phyloP scores from a whole-genome alignment of 2,113 vertebrate species.

The Geococcyx californianus region DNA sequence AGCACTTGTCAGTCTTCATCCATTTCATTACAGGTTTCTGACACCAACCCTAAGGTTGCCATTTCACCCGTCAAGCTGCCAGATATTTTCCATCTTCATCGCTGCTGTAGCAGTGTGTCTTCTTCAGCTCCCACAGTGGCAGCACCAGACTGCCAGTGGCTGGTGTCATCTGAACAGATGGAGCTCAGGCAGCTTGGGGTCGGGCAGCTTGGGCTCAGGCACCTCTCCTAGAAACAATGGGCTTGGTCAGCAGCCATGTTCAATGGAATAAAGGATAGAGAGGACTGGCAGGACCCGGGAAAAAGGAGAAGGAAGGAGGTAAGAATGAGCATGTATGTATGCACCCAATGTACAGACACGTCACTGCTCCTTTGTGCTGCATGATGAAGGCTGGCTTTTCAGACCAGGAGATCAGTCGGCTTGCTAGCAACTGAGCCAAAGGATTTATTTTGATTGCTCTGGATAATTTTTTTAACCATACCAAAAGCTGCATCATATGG shows the following conservation, averaged over 20 bases:
- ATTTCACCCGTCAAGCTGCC: not conserved
- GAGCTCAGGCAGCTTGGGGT: not conserved
- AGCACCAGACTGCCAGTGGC: not conserved
- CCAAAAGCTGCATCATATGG: not conserved
- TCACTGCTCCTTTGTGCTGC: not conserved
- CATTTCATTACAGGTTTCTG: not conserved
- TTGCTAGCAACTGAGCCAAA: not conserved
- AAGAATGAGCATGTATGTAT: not conserved
- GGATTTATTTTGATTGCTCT: not conserved
- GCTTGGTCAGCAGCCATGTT: not conserved
- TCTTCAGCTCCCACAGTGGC: not conserved
- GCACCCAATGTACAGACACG: rapidly evolving
- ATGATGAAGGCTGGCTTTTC: not conserved
- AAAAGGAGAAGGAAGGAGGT: not conserved
- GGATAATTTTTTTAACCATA: not conserved
- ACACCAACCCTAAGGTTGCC: not conserved
- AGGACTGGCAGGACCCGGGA: not conserved
- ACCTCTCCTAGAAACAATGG: not conserved
- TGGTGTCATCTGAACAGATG: not conserved
- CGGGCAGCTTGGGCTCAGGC: not conserved
- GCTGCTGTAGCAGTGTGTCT: not conserved
- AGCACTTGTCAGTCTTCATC: not conserved
- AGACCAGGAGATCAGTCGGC: not conserved
- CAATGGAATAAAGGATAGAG: not conserved
- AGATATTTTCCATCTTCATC: not conserved